Conservation (phyloP, 2,888 invertebrate species). For the Epistrophella euchroma region DNA sequence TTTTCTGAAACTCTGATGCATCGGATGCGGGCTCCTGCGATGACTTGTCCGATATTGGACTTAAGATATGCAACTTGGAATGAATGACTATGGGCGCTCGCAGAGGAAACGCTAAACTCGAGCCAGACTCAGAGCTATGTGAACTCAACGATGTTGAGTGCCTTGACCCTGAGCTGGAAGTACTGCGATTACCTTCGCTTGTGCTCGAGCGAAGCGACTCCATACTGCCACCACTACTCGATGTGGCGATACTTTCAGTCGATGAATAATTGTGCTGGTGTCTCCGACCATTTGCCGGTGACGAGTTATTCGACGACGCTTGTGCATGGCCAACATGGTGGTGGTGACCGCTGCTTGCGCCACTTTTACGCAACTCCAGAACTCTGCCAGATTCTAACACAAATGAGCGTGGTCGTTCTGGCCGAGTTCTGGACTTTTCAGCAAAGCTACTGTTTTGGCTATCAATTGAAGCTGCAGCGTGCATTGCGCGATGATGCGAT, state of each 20-base stretch:
- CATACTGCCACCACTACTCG: constrained; percentile 94
- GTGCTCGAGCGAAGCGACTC: constrained; percentile 94
- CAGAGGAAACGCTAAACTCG: constrained; percentile 86
- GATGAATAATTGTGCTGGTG: constrained; percentile 85
- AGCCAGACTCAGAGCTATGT: constrained; percentile 91
- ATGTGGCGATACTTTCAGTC: constrained; percentile 94
- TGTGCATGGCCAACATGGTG: constrained; percentile 84
- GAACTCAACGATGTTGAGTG: constrained; percentile 93
- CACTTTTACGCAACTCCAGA: constrained; percentile 89
- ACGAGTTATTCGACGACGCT: constrained; percentile 76
- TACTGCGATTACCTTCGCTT: constrained; percentile 94
- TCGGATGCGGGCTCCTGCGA: constrained; percentile 94
- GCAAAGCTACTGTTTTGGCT: constrained; percentile 63
- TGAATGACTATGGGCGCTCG: constrained; percentile 89
- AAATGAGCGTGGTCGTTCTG: constrained; percentile 87
- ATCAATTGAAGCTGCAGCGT: constrained; percentile 42
- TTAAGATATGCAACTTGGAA: constrained; percentile 92
- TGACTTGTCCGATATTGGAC: constrained; percentile 95
- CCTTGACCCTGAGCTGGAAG: constrained; percentile 92
- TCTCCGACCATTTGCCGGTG: constrained; percentile 76
- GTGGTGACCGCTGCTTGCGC: constrained; percentile 82
- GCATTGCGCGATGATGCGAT: constrained; percentile 84
- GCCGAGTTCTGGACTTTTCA: constrained; percentile 85
- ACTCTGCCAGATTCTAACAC: constrained; percentile 88
- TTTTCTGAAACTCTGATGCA: constrained; percentile 91